Conservation (phyloP, 2,113 vertebrate genomes). For the Fulica atra region DNA sequence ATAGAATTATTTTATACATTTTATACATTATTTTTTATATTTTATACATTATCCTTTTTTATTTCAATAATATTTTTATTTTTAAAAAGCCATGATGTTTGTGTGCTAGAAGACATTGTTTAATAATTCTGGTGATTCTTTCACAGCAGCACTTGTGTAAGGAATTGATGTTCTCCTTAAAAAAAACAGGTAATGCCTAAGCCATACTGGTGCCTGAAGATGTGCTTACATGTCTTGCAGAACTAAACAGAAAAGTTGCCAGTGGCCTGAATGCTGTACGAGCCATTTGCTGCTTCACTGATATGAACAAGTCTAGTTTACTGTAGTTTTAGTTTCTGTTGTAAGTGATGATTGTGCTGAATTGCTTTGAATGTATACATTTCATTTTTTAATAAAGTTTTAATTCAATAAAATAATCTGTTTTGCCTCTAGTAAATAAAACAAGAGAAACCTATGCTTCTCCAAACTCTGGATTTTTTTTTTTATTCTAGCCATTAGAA, state of each 20-base stretch:
- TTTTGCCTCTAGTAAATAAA: slow-evolving; percentile 58
- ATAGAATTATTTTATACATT: slow-evolving; percentile 18
- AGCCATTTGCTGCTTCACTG: background rate
- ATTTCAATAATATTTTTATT: background rate
- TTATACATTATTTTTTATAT: slow-evolving; percentile 49
- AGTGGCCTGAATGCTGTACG: background rate
- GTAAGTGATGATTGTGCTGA: background rate
- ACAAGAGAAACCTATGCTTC: background rate
- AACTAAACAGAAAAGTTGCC: background rate
- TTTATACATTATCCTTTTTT: slow-evolving; percentile 41
- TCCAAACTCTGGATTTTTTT: background rate
- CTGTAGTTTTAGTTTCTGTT: background rate
- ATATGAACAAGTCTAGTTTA: background rate
- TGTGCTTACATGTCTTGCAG: background rate
- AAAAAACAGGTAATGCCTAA: background rate
- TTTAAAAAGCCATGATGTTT: background rate
- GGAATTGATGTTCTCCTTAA: background rate
- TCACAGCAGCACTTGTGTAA: background rate
- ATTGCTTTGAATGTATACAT: background rate
- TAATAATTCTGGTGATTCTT: background rate
- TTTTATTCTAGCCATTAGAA: background rate
- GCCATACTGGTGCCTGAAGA: background rate
- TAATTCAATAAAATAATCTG: slow-evolving; percentile 26
- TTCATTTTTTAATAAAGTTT: background rate
- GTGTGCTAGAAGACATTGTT: background rate